These are phyloP conservation scores for Heteractis magnifica DNA, from an alignment of 92 coral and sea anemone species.

Conservation along the genomic window DNA sequence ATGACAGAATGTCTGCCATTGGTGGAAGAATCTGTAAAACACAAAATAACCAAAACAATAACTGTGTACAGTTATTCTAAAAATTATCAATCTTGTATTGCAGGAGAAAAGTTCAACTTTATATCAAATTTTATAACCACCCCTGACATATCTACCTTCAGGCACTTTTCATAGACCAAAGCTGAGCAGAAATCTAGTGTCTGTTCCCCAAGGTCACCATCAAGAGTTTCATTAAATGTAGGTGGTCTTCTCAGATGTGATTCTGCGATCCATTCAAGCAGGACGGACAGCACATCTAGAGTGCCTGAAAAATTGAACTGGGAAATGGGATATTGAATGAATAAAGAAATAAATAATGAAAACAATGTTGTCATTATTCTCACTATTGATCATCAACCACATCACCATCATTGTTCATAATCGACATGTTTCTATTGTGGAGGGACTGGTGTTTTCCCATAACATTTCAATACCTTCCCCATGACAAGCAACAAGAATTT, in stretches of 20 bases:
- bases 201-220: conserved; percentile 72
- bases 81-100: background rate
- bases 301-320: conserved; percentile 87
- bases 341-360: background rate
- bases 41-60: background rate
- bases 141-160: conserved; percentile 60
- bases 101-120: no score
- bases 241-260: conserved; percentile 80
- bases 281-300: conserved; percentile 82
- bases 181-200: conserved; percentile 75
- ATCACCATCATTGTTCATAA: background rate
- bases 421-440: no score
- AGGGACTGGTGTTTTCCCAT: no score
- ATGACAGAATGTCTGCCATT: conserved; percentile 82
- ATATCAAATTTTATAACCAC: background rate
- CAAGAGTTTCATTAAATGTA: conserved; percentile 63
- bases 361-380: no score
- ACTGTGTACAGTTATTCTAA: no score
- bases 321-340: conserved; percentile 4
- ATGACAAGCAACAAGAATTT: no score
- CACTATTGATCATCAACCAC: background rate
- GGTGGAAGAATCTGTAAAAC: conserved; percentile 81
- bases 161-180: conserved; percentile 81
- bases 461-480: no score
- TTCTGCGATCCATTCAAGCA: conserved; percentile 91